Conservation (phyloP, 2,113 vertebrate species). For the Tilapia sparmanii region DNA sequence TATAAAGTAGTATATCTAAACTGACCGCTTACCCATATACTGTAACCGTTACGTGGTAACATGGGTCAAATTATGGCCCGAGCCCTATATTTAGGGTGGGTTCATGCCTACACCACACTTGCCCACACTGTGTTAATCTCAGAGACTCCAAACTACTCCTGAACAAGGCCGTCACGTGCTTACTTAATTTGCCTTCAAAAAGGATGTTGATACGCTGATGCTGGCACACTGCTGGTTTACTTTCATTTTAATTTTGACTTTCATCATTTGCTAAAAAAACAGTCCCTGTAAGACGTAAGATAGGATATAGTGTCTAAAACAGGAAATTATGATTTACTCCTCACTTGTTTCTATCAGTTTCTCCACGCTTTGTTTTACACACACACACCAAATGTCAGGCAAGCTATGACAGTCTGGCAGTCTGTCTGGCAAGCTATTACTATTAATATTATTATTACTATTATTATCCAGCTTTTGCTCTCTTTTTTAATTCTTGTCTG, state of each 20-base stretch:
- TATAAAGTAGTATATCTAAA: not conserved
- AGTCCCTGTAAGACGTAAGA: not conserved
- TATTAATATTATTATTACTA: not conserved
- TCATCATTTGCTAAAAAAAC: not conserved
- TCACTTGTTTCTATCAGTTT: not conserved
- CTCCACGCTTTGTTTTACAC: not conserved
- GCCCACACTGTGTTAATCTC: constrained; percentile 23
- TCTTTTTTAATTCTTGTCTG: not conserved
- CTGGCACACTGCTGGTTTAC: not conserved
- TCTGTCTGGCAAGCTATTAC: not conserved
- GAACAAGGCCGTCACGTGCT: not conserved
- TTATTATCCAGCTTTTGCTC: not conserved
- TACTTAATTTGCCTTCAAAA: not conserved
- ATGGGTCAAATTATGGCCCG: constrained; percentile 33
- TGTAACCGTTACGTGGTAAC: constrained; percentile 24
- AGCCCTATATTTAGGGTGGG: constrained; percentile 32
- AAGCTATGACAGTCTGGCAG: not conserved
- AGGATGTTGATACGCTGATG: not conserved
- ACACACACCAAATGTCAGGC: not conserved
- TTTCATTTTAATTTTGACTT: not conserved
- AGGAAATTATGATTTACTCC: not conserved
- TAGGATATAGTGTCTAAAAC: not conserved
- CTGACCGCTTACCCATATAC: constrained; percentile 12
- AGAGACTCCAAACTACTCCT: not conserved
- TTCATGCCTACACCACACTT: constrained; percentile 27